Conservation (phyloP, 2,797 vertebrate species). For the Halcyon badia region DNA sequence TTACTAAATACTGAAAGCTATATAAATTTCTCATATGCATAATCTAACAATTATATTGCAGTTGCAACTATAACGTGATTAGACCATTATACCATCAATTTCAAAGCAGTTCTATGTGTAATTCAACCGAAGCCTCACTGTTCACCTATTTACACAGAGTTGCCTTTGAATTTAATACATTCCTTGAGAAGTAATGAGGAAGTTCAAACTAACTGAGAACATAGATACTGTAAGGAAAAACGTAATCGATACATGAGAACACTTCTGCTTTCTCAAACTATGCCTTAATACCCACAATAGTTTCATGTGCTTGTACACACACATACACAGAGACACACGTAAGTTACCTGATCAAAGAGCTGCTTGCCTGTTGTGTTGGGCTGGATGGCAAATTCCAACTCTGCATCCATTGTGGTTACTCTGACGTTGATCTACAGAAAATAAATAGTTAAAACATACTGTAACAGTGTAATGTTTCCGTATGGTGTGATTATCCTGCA, state of each 20-base stretch:
- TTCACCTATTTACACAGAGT: background rate
- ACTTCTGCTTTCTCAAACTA: background rate
- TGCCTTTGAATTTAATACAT: background rate
- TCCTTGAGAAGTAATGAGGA: background rate
- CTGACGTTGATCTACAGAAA: slow-evolving; percentile 93
- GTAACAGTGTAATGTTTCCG: background rate
- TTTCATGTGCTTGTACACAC: background rate
- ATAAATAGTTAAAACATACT: slow-evolving; percentile 30
- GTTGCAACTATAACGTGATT: background rate
- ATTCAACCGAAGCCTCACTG: background rate
- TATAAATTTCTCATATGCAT: background rate
- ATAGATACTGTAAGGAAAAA: background rate
- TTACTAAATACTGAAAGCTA: background rate
- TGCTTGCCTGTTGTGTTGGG: slow-evolving; percentile 97
- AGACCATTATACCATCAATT: background rate
- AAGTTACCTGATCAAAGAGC: slow-evolving; percentile 95
- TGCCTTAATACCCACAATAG: background rate
- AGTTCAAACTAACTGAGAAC: background rate
- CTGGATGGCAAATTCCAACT: slow-evolving; percentile 97
- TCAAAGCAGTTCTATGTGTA: background rate
- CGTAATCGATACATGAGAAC: background rate
- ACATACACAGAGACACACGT: background rate
- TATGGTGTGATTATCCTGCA: background rate
- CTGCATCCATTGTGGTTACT: slow-evolving; percentile 98
- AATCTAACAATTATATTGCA: background rate